Evolutionary conservation across 1,140 invertebrate species (phyloP).

Genomic region (Dreissena rostriformis): DNA sequence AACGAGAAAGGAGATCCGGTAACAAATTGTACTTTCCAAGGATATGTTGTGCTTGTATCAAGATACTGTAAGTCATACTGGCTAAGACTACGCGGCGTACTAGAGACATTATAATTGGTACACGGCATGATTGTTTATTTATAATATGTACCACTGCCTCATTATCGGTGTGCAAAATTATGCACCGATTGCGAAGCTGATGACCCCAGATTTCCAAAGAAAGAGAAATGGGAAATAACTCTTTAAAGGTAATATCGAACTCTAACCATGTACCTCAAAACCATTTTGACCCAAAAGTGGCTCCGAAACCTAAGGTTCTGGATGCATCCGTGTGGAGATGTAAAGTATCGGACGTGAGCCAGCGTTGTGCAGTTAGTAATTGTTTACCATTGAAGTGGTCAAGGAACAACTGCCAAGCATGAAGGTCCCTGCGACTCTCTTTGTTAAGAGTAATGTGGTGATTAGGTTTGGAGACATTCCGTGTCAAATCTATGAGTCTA

Average conservation of each 20-base stretch:
- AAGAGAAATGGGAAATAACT: constrained; percentile 51
- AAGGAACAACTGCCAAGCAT: constrained; percentile 21
- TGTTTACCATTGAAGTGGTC: constrained; percentile 48
- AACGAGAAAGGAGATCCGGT: too few relatives aligned
- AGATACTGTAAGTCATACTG: constrained; percentile 38
- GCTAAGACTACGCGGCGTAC: constrained; percentile 32
- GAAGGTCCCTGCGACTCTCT: constrained; percentile 16
- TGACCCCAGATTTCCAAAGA: constrained; percentile 34
- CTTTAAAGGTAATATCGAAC: constrained; percentile 27
- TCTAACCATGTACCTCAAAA: constrained; percentile 28
- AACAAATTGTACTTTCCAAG: constrained; percentile 38
- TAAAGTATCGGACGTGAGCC: constrained; percentile 7
- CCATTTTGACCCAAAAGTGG: constrained; percentile 3
- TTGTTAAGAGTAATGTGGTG: constrained; percentile 35
- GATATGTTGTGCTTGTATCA: constrained; percentile 30
- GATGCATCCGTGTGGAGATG: too few relatives aligned
- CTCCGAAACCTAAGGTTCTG: not conserved
- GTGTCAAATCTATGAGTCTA: too few relatives aligned
- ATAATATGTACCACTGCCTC: too few relatives aligned
- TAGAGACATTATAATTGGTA: constrained; percentile 22
- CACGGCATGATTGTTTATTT: constrained; percentile 25
- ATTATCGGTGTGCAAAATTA: constrained; percentile 54
- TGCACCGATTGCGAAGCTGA: constrained; percentile 7
- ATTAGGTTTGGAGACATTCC: constrained; percentile 41
- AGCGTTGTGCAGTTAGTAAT: constrained; percentile 14